Evolutionary conservation across 2,113 vertebrate species (phyloP).

Genomic region (Petaurus breviceps): DNA sequence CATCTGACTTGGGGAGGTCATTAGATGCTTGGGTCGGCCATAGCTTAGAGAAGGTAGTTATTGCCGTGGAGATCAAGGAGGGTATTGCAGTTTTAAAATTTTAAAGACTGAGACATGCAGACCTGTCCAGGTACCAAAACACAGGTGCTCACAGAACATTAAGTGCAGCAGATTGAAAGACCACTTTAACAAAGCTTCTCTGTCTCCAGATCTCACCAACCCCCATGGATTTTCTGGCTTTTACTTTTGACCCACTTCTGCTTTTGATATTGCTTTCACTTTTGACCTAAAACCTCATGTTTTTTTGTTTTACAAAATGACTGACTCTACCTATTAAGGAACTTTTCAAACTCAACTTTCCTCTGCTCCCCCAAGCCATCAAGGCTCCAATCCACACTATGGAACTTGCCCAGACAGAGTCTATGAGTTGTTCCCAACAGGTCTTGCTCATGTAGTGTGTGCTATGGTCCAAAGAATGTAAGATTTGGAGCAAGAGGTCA

Average conservation of each 20-base stretch:
- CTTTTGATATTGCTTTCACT: not conserved
- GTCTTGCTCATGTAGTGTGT: not conserved
- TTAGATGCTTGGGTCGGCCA: not conserved
- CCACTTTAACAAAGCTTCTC: not conserved
- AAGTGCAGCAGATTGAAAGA: not conserved
- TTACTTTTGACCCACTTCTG: not conserved
- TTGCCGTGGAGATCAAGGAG: not conserved
- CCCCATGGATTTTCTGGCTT: not conserved
- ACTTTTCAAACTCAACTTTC: not conserved
- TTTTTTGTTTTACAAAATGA: not conserved
- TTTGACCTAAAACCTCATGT: not conserved
- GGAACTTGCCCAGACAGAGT: not conserved
- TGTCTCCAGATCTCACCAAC: not conserved
- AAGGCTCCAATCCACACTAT: not conserved
- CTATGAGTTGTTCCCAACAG: not conserved
- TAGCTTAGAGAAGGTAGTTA: not conserved
- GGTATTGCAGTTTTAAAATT: not conserved
- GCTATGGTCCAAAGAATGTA: not conserved
- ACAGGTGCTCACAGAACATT: not conserved
- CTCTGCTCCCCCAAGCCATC: not conserved
- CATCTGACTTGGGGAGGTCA: not conserved
- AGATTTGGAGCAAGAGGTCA: not conserved
- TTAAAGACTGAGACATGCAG: not conserved
- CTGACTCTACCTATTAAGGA: not conserved
- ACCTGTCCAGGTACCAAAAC: not conserved